Evolutionary conservation across 2,888 invertebrate species (phyloP).

Genomic region (Melieria crassipennis): DNA sequence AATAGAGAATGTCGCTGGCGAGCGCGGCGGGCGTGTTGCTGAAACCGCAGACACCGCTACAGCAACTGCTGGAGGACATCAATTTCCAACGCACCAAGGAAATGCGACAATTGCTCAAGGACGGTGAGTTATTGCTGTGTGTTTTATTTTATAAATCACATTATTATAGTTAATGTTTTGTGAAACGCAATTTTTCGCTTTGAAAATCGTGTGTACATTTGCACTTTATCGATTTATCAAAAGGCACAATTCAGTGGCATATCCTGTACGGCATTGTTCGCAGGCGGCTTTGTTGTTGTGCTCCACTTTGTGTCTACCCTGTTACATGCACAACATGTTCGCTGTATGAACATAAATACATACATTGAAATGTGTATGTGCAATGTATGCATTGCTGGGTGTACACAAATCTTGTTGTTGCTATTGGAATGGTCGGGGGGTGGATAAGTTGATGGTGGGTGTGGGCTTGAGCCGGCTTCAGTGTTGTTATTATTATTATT

Average conservation of each 20-base stretch:
- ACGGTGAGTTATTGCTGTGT: constrained; percentile 71
- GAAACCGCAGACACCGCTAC: constrained; percentile 74
- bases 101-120: constrained; percentile 87
- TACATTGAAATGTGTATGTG: constrained; percentile 9
- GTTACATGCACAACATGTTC: constrained; percentile 1
- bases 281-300: neutral
- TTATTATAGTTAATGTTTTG: neutral
- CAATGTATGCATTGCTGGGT: neutral
- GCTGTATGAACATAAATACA: neutral
- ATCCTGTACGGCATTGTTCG: constrained; percentile 10
- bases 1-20: constrained; percentile 55
- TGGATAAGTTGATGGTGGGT: neutral
- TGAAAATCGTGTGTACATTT: constrained; percentile 57
- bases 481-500: neutral
- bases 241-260: neutral
- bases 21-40: constrained; percentile 61
- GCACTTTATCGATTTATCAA: constrained; percentile 55
- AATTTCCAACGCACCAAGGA: constrained; percentile 93
- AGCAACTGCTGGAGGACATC: constrained; percentile 89
- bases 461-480: neutral
- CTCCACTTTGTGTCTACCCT: neutral
- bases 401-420: neutral
- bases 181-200: constrained; percentile 12
- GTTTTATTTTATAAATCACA: neutral
- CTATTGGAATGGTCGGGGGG: neutral